Conservation (phyloP, 2,888 invertebrate species). For the Elmis aenea region DNA sequence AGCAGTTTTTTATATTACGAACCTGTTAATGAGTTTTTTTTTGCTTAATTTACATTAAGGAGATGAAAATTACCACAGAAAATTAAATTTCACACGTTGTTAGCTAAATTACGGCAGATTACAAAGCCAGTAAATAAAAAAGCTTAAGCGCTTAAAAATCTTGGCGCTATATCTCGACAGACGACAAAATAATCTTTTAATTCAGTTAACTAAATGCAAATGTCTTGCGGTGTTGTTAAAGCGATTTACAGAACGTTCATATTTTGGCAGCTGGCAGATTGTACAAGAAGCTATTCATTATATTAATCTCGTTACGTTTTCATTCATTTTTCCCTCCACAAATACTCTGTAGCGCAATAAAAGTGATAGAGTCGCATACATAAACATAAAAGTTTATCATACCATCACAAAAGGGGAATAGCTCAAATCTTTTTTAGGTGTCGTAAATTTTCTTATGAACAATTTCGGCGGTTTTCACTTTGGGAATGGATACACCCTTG, state of each 20-base stretch:
- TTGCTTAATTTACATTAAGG: too few species aligned
- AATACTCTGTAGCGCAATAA: conserved; percentile 13
- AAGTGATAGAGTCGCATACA: conserved; percentile 17
- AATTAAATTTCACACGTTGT: conserved; percentile 21
- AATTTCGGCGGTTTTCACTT: too few species aligned
- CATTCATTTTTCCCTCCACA: conserved; percentile 12
- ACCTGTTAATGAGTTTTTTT: too few species aligned
- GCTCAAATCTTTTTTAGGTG: too few species aligned
- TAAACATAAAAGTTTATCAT: conserved; percentile 17
- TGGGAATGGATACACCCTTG: too few species aligned
- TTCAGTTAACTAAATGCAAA: conserved; percentile 31
- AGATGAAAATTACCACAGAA: too few species aligned
- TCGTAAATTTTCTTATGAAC: too few species aligned
- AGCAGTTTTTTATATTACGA: too few species aligned
- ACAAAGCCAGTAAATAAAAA: conserved; percentile 16
- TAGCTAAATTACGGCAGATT: conserved; percentile 19
- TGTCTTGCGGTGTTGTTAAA: conserved; percentile 27
- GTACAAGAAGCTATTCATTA: conserved; percentile 15
- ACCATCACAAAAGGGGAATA: too few species aligned
- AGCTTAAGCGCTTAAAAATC: conserved; percentile 24
- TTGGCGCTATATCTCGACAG: conserved; percentile 28
- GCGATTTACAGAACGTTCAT: conserved; percentile 23
- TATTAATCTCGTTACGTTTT: conserved; percentile 17
- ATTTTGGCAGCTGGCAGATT: conserved; percentile 21
- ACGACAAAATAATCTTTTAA: conserved; percentile 32